A percentile compares a stretch with the other conserved stretches of the same genome.
These are phyloP conservation scores for Sebastes oblongus DNA, from an alignment of 2,797 vertebrate species.

Conservation along the genomic window DNA sequence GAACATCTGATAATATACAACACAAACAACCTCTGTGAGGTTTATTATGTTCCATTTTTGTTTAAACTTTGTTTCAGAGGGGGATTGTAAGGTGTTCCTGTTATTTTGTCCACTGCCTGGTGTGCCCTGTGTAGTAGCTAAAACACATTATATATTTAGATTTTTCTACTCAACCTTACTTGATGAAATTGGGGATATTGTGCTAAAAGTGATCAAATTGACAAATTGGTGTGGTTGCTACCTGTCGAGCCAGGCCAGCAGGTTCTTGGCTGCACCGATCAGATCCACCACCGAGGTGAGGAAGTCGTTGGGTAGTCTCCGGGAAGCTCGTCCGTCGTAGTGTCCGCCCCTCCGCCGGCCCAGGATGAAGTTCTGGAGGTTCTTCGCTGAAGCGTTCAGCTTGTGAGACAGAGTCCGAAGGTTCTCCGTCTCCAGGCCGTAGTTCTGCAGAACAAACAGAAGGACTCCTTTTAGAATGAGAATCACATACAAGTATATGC, in stretches of 20 bases:
- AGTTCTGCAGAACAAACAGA: slow-evolving; percentile 83
- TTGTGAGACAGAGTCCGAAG: slow-evolving; percentile 92
- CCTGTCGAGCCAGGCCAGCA: slow-evolving; percentile 95
- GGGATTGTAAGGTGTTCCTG: neutral
- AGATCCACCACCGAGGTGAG: slow-evolving; percentile 92
- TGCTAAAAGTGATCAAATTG: neutral
- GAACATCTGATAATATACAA: neutral
- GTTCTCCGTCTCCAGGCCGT: slow-evolving; percentile 92
- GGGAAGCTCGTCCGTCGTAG: slow-evolving; percentile 88
- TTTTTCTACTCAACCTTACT: neutral
- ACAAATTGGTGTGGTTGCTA: slow-evolving; percentile 35
- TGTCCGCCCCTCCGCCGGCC: slow-evolving; percentile 90
- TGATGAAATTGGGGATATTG: neutral
- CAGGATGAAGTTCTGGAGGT: slow-evolving; percentile 93
- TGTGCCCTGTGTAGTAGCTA: neutral
- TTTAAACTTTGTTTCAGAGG: neutral
- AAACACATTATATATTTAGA: neutral
- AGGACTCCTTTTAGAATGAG: neutral
- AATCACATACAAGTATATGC: neutral
- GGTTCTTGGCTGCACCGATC: slow-evolving; percentile 91
- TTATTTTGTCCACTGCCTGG: neutral
- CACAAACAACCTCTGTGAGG: neutral
- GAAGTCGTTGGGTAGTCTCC: slow-evolving; percentile 90
- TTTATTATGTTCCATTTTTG: neutral
- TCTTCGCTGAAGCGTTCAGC: slow-evolving; percentile 91